Conservation (phyloP, 2,888 invertebrate species). For the Dynastes grantii region DNA sequence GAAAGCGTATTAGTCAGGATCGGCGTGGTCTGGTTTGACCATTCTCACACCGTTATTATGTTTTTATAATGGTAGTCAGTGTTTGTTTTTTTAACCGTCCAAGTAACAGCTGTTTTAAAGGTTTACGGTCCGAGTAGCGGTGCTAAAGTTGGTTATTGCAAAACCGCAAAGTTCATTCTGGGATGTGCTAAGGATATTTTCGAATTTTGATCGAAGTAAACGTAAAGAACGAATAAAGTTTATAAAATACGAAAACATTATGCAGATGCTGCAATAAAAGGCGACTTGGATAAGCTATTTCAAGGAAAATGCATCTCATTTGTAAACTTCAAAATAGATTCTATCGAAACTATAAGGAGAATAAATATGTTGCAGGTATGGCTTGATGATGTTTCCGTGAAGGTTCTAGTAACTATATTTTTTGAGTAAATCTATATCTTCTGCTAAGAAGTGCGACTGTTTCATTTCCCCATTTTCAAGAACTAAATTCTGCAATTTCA, state of each 20-base stretch:
- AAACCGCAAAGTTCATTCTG: neutral
- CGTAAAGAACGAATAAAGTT: neutral
- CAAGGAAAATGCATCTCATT: neutral
- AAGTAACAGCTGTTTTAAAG: neutral
- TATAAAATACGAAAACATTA: neutral
- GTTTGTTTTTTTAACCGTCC: constrained; percentile 7
- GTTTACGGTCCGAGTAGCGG: neutral
- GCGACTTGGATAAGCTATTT: neutral
- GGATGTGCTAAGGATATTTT: neutral
- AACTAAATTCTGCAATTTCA: too few relatives aligned
- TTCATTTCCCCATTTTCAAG: too few relatives aligned
- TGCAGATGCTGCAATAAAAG: neutral
- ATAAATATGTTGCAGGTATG: neutral
- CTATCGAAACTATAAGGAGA: neutral
- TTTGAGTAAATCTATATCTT: too few relatives aligned
- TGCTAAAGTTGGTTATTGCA: neutral
- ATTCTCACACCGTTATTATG: constrained; percentile 25
- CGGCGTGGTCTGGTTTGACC: constrained; percentile 23
- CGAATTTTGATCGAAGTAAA: neutral
- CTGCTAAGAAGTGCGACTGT: too few relatives aligned
- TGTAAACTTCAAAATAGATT: neutral
- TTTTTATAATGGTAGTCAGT: constrained; percentile 14
- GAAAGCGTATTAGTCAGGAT: constrained; percentile 28
- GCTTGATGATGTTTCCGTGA: too few relatives aligned
- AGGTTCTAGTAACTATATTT: too few relatives aligned